Evolutionary conservation across 2,113 vertebrate species (phyloP).

Genomic region (Monarcha castaneiventris): DNA sequence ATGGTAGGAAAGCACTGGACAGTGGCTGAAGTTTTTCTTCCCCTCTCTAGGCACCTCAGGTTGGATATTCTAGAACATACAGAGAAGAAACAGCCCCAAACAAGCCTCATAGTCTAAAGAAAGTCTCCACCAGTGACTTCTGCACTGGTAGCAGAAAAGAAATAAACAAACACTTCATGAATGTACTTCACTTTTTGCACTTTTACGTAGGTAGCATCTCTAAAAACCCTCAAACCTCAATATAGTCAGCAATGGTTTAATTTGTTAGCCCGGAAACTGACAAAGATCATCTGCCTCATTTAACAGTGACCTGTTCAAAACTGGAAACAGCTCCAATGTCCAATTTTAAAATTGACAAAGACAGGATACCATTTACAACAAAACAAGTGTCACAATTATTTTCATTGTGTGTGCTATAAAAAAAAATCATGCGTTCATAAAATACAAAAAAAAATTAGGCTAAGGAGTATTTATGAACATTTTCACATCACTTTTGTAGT

Average conservation of each 20-base stretch:
- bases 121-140: neutral
- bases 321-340: neutral
- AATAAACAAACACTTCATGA: neutral
- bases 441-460: neutral
- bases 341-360: neutral
- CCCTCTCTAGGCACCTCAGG: neutral
- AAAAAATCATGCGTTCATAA: neutral
- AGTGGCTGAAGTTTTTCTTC: neutral
- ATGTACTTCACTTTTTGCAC: neutral
- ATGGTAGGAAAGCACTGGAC: neutral
- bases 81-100: neutral
- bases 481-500: neutral
- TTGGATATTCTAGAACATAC: neutral
- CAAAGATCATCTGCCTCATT: neutral
- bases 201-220: neutral
- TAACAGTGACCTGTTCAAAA: neutral
- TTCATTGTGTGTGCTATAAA: neutral
- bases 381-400: neutral
- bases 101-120: neutral
- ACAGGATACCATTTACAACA: neutral
- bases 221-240: neutral
- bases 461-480: neutral
- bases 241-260: neutral
- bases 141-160: neutral
- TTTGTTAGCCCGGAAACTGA: neutral